Evolutionary conservation across 2,113 vertebrate genomes (phyloP), one percentile per base, ranked within the genome.

Genomic region (Ornithorhynchus anatinus): DNA sequence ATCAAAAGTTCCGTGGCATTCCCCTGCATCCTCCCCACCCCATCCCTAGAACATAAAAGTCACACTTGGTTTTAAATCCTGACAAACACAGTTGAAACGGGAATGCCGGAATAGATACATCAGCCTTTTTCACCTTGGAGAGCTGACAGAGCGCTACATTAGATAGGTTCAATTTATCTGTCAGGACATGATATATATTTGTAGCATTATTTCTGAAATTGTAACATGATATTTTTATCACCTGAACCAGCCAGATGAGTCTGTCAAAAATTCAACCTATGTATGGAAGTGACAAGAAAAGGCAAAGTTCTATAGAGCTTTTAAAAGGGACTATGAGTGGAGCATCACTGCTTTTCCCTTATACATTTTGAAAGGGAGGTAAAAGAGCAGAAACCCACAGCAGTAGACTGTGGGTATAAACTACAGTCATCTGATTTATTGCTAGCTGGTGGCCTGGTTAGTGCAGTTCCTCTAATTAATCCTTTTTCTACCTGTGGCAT

Each of bases 131-230:
- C 76, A 79, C 56, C 67, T 70, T 54, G 36, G 38, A 80, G 84
- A 62, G 54, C 0, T 81, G 71, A 80, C 3, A 2, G 59, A 64
- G 33, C 5, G 0, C n/a, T 82, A 12, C 66, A 82, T 75, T 79
- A 80, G 38, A 77, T 40, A 32, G 62, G 23, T 76, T 85, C 74
- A 85, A 74, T 88, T 80, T 78, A 79, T 69, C 74, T 86, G 67
- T 76, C 80, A 87, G 60, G 72, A 71, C 36, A 64, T 47, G 42
- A 80, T 64, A 44, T 39, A 69, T 31, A 45, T 80, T 83, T 71
- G 53, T 60, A 79, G 74, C 53, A 73, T 69, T 57, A 75, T 77
- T 82, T 88, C 72, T 63, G 32, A 63, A 85, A 66, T 78, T 45
- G 10, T 25, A 72, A 68, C 42, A 40, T 59, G 19, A 3, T 73